Base-by-base conservation (phyloP, 2,797 vertebrate genomes). In the Etheostoma perlongum region DNA sequence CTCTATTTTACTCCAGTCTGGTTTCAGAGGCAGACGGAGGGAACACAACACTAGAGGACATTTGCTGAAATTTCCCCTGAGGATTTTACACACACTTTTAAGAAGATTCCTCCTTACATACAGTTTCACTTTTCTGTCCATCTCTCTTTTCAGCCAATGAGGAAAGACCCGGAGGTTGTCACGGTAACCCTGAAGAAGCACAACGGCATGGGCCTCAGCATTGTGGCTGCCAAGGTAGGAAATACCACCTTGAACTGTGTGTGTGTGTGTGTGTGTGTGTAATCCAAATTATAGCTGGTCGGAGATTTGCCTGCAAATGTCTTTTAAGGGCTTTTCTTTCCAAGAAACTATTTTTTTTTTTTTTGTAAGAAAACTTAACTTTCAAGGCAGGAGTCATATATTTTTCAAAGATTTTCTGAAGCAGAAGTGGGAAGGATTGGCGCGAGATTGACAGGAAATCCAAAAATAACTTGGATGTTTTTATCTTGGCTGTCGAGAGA, bases 161-260 rank as follows among this genome's bases (percentile, higher is more conserved):
- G 96, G 93, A 99, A 99, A 72, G 98, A 99, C 81, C 98, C 98
- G 61, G 98, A 99, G 93, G 93, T 99, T 79, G 98, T 98, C 94
- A 99, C 98, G 6, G 98, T 99, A 88, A 99, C 98, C 67, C 93
- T 99, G 36, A 99, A 99, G 90, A 99, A 99, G 93, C 97, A 99
- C 87, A 99, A 99, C 19, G 98, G 98, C 82, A 99, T 99, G 98
- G 98, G 98, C 62, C 96, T 99, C 74, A 99, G 98, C 94, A 99
- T 99, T 21, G 98, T 99, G 73, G 98, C 98, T 25, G 98, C 98
- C 79, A 99, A 99, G 98, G 98, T 99, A 96, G 86, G 95, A 89
- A 74, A 72, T 15, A 1, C 40, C 67, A 65, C 65, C 71, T 83
- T 48, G 15, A 23, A 15, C 36, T 52, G 13, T 44, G 71, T 53